Percentiles rank a stretch among this genome's conserved stretches.
Conservation (phyloP, 2,113 vertebrate species). For the Pipa parva region DNA sequence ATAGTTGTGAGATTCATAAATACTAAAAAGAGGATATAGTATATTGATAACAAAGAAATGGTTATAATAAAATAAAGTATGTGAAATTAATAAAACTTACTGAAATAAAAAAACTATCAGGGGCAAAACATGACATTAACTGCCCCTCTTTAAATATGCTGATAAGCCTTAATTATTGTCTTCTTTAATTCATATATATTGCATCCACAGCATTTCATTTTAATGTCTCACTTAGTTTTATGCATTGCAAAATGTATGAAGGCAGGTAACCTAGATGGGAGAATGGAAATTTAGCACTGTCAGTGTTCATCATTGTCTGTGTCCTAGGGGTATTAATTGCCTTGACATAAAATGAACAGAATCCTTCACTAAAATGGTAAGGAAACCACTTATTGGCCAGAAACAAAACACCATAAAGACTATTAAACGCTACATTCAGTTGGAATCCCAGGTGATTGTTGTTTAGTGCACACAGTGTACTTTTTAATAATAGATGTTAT, state of each 20-base stretch:
- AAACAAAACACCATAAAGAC: constrained; percentile 10
- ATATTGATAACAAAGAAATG: too few relatives aligned
- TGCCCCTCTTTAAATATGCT: too few relatives aligned
- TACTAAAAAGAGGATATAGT: too few relatives aligned
- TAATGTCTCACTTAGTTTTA: constrained; percentile 30
- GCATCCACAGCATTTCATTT: constrained; percentile 26
- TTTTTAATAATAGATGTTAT: constrained; percentile 28
- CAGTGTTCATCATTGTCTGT: constrained; percentile 34
- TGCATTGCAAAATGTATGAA: constrained; percentile 31
- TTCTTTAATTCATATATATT: not conserved
- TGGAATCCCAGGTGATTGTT: not conserved
- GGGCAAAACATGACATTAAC: too few relatives aligned
- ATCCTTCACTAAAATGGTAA: constrained; percentile 26
- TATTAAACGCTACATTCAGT: constrained; percentile 25
- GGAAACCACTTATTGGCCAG: constrained; percentile 7
- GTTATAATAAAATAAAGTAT: too few relatives aligned
- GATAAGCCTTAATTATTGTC: too few relatives aligned
- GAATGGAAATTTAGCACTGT: constrained; percentile 34
- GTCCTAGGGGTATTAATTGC: constrained; percentile 41
- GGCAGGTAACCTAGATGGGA: constrained; percentile 37
- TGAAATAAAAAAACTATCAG: too few relatives aligned
- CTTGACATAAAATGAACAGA: constrained; percentile 38
- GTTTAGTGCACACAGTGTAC: constrained; percentile 6
- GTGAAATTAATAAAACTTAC: too few relatives aligned
- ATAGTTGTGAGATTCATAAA: too few relatives aligned